A percentile compares a stretch with the other conserved stretches of the same genome.
These are phyloP conservation scores for Phaethornis superciliosus DNA, from an alignment of 2,113 vertebrate species.

Conservation along the genomic window DNA sequence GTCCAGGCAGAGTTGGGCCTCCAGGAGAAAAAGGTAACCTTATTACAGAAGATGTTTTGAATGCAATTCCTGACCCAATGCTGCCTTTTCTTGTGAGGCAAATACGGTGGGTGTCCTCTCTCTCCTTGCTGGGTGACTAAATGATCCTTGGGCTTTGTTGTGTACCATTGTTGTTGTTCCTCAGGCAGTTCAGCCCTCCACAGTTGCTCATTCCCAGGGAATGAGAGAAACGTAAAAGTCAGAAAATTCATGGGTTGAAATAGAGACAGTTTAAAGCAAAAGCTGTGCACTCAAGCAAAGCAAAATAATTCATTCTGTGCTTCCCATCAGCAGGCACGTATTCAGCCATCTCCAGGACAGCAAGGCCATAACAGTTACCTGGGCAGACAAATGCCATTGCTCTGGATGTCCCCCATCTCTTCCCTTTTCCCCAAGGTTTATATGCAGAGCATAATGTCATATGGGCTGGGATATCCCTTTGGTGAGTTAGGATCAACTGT, in stretches of 20 bases:
- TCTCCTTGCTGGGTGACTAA: not conserved
- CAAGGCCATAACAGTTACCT: not conserved
- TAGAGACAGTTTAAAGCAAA: not conserved
- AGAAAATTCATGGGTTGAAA: not conserved
- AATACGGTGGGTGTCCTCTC: not conserved
- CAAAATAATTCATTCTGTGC: not conserved
- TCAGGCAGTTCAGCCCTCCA: accelerated
- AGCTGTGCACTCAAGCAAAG: accelerated
- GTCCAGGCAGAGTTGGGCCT: slow-evolving; percentile 92
- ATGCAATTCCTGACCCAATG: not conserved
- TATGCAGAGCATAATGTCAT: not conserved
- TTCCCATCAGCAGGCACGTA: not conserved
- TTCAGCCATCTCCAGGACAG: not conserved
- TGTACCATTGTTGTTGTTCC: accelerated
- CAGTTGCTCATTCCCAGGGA: not conserved
- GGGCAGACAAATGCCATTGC: not conserved
- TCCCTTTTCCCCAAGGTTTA: not conserved
- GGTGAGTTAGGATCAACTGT: not conserved
- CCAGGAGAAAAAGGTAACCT: slow-evolving; percentile 88
- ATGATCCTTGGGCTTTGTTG: not conserved
- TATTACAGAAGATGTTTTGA: not conserved
- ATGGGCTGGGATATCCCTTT: not conserved
- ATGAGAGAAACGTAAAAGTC: not conserved
- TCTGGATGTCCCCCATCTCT: accelerated
- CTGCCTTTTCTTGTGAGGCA: not conserved